phyloP scores from a whole-genome alignment of 2,888 invertebrate species.

The Mesoligia furuncula region DNA sequence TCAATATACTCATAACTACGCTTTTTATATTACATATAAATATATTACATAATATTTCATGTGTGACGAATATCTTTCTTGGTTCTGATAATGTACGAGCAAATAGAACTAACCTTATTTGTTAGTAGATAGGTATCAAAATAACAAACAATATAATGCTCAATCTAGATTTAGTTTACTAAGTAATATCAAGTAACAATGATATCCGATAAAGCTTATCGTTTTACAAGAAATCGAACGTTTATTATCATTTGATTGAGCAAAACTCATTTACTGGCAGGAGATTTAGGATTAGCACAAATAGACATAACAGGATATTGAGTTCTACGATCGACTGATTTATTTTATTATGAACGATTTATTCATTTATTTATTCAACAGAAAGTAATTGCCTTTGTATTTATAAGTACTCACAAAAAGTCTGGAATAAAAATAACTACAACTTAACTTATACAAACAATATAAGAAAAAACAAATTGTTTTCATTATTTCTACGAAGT shows the following conservation, averaged over 20 bases:
- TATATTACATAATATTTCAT: background rate
- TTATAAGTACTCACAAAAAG: background rate
- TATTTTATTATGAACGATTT: background rate
- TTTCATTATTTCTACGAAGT: background rate
- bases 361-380: background rate
- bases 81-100: background rate
- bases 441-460: background rate
- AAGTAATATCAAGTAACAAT: background rate
- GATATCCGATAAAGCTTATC: background rate
- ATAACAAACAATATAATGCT: background rate
- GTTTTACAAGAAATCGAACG: background rate
- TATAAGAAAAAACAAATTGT: background rate
- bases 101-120: background rate
- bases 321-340: background rate
- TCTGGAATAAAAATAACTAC: background rate
- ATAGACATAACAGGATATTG: background rate
- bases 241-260: background rate
- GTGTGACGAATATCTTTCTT: background rate
- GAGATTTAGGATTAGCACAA: background rate
- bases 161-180: background rate
- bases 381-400: background rate
- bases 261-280: background rate
- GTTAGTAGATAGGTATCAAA: background rate
- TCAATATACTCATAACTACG: background rate
- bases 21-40: background rate